Evolutionary conservation across 2,797 vertebrate species (phyloP), one percentile per base, ranked within the genome.

Genomic region (Bradypus variegatus): DNA sequence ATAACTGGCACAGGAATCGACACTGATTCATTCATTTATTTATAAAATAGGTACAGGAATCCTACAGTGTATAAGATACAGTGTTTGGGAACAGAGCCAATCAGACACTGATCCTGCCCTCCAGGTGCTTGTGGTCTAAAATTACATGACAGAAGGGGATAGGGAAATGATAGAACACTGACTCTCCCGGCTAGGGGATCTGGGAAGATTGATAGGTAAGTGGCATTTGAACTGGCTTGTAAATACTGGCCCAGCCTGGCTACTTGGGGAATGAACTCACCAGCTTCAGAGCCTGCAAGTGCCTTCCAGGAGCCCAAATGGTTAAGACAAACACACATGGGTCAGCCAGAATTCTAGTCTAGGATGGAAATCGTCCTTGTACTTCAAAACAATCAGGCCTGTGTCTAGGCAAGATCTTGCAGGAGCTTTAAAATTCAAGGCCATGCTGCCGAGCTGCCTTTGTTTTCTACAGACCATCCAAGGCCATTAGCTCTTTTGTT

Each of bases 261-360:
- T 72, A 60, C 58, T 1, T 41, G 75, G 67, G 14, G 41, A 58
- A 69, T 23, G n/a, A 67, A 75, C 38, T 69, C 91, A 73, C 36
- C 45, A 75, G 89, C 70, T 91, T 62, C 60, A 86, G 85, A 93
- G 62, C 78, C 86, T 77, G 15, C 11, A 69, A 10, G 65, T 58
- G 86, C 48, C 36, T 86, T 67, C 72, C 38, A 79, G 53, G 10
- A 86, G 87, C 48, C 82, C 90, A 60, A 90, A 79, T 60, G 62
- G 81, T 86, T 88, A 77, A 86, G 85, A 84, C n/a, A 90, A 78
- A 65, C 9, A 65, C 14, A 31, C 29, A 41, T 4, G 67, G 73
- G 82, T 91, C 94, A 95, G 86, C 38, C 45, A 53, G 69, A 77
- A 50, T 81, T 78, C 92, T 94, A 70, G 25, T 89, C 88, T 76